Conservation (phyloP, 2,797 vertebrate genomes). For the Diplodus puntazzo region DNA sequence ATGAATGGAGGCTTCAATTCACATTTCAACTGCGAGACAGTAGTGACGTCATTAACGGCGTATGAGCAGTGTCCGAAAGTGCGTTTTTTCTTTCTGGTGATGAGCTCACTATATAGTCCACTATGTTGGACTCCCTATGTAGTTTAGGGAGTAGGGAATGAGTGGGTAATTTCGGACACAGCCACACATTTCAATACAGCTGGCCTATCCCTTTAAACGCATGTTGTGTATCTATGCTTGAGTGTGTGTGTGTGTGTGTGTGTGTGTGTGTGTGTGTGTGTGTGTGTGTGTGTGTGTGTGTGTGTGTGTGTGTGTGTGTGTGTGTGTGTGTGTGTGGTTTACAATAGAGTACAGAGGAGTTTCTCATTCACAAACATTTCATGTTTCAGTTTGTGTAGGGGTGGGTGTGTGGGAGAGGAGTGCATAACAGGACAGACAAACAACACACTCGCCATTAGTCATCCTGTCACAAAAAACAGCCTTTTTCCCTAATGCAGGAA, state of each 20-base stretch:
- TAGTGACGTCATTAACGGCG: no score
- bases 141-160: no score
- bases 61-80: no score
- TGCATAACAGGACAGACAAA: conserved; percentile 31
- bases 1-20: no score
- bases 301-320: background rate
- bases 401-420: background rate
- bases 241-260: no score
- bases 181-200: background rate
- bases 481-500: conserved; percentile 29
- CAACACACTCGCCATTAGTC: conserved; percentile 52
- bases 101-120: no score
- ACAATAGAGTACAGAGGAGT: background rate
- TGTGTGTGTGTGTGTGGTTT: background rate
- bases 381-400: background rate
- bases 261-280: no score
- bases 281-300: background rate
- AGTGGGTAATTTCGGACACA: no score
- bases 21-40: no score
- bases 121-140: no score
- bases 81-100: no score
- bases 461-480: conserved; percentile 54
- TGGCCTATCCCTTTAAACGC: conserved; percentile 1
- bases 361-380: conserved; percentile 54
- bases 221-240: background rate